A percentile compares a stretch with the other conserved stretches of the same genome.
These are phyloP conservation scores for Zapornia atra DNA, from an alignment of 2,113 vertebrate species.

Conservation along the genomic window DNA sequence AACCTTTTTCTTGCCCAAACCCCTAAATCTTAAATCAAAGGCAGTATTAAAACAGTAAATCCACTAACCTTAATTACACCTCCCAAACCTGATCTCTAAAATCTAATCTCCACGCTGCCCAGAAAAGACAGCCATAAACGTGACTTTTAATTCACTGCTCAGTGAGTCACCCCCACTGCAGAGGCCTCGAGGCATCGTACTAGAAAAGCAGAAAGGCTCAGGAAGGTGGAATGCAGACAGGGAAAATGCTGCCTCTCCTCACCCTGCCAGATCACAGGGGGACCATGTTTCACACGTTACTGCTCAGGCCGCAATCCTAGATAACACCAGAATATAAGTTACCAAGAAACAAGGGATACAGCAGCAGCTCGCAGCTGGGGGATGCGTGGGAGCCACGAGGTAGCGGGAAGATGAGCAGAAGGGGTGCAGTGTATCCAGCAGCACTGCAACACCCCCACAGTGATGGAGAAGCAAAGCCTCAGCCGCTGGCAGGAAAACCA, in stretches of 20 bases:
- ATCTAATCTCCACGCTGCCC: neutral
- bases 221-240: neutral
- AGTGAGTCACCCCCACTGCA: neutral
- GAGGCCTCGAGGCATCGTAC: neutral
- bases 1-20: neutral
- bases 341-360: neutral
- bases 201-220: neutral
- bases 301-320: neutral
- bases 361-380: neutral
- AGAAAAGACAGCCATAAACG: neutral
- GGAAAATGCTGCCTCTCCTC: neutral
- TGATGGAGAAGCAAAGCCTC: neutral
- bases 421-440: neutral
- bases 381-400: neutral
- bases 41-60: neutral
- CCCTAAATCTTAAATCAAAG: neutral
- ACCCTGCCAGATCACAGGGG: neutral
- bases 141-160: neutral
- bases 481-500: neutral
- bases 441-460: neutral
- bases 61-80: neutral
- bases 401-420: neutral
- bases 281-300: neutral
- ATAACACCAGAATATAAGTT: neutral
- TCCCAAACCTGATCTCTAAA: neutral